These are phyloP conservation scores for Neodiprion pinetum DNA, from an alignment of 1,140 invertebrate species.

Conservation along the genomic window DNA sequence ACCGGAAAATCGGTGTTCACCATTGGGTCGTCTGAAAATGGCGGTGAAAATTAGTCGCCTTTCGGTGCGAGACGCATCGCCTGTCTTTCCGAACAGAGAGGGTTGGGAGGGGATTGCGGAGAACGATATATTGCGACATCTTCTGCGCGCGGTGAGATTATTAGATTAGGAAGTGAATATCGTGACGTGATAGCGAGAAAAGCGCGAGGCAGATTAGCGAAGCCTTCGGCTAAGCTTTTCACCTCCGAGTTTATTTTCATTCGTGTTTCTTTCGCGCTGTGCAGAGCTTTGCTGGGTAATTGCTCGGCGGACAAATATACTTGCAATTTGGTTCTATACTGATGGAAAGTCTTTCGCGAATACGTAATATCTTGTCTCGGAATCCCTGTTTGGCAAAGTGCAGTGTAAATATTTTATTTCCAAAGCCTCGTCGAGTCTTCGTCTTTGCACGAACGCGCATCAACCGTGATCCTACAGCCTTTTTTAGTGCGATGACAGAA, in stretches of 20 bases:
- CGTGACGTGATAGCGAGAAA: too few relatives aligned
- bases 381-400: neutral
- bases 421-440: neutral
- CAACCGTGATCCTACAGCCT: too few relatives aligned
- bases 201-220: too few relatives aligned
- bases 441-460: too few relatives aligned
- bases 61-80: neutral
- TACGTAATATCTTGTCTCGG: too few relatives aligned
- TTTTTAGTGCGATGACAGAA: too few relatives aligned
- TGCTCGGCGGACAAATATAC: neutral
- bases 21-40: slow-evolving; percentile 55
- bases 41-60: neutral
- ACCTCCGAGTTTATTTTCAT: neutral
- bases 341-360: neutral
- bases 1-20: slow-evolving; percentile 74
- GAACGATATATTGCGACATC: too few relatives aligned
- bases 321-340: neutral
- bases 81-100: neutral
- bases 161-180: too few relatives aligned
- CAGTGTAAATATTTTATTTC: slow-evolving; percentile 4
- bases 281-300: neutral
- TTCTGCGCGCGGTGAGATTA: too few relatives aligned
- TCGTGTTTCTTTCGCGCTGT: too few relatives aligned
- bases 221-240: too few relatives aligned
- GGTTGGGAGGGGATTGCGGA: neutral